Evolutionary conservation across 2,797 vertebrate genomes (phyloP), one percentile per base, ranked within the genome.

Genomic region (Diplodus sargus): DNA sequence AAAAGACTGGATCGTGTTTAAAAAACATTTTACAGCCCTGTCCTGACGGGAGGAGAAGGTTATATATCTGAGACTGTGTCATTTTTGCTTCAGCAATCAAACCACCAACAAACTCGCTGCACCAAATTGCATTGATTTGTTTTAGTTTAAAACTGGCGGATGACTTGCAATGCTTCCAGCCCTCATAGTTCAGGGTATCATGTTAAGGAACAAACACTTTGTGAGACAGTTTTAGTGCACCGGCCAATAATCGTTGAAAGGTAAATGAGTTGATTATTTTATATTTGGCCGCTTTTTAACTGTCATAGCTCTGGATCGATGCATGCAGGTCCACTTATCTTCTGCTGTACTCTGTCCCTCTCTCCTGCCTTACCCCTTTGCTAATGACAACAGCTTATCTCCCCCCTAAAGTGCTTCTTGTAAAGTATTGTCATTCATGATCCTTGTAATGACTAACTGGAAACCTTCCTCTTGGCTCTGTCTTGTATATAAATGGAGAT

Each of bases 401-500:
- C 81, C 79, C 73, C 79, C 87, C 75, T 28, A n/a, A 92, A 92
- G 91, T 92, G 91, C 92, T 91, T 87, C 91, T 92, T 94, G 91
- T 93, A 93, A 91, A 93, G 86, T 91, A 92, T 90, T 86, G 90
- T 91, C 90, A 86, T 90, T 79, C 89, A 91, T 85, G 84, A 91
- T 87, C 91, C 90, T 84, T 82, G 81, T 91, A 90, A 87, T 84
- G 85, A 92, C 83, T 92, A 89, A 87, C 87, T 90, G 90, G 85
- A 89, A 91, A 86, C 89, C 85, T 89, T 86, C 91, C 88, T 92
- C 89, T 91, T 77, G 89, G 91, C 85, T 92, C 87, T 91, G 91
- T 94, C 92, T 93, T 94, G 93, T 94, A 94, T 82, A 95, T 95
- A 93, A 91, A 89, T 90, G 66, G 82, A 91, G 85, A 90, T 87